These are phyloP conservation scores for Ceyx melanurus DNA, from an alignment of 2,113 vertebrate species.

Conservation along the genomic window DNA sequence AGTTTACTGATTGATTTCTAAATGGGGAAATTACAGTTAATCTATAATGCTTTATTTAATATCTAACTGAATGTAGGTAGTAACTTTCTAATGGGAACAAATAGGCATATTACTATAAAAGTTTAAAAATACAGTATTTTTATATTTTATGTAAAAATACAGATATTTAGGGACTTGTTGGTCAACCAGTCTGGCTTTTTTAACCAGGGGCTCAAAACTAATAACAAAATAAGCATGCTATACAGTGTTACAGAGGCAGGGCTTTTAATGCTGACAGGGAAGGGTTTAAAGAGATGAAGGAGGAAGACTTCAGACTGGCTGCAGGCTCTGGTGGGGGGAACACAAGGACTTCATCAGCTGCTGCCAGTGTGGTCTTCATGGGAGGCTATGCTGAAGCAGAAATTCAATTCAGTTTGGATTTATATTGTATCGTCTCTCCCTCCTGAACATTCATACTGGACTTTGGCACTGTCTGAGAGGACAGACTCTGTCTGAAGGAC, in stretches of 20 bases:
- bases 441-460: background rate
- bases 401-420: slow-evolving; percentile 56
- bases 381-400: slow-evolving; percentile 34
- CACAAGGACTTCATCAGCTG: background rate
- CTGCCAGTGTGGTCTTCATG: background rate
- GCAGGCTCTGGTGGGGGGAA: background rate
- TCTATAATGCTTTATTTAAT: background rate
- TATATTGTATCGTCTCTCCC: slow-evolving; percentile 42
- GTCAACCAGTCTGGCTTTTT: background rate
- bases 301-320: slow-evolving; percentile 19
- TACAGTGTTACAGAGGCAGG: background rate
- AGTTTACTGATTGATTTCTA: background rate
- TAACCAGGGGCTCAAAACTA: background rate
- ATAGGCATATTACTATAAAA: background rate
- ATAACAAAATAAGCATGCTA: background rate
- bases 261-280: background rate
- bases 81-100: background rate
- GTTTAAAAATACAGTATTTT: background rate
- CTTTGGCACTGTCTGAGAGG: background rate
- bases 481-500: background rate
- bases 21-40: background rate
- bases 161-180: background rate
- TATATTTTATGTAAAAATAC: no score
- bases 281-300: slow-evolving; percentile 1
- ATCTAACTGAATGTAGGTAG: background rate